Percentiles rank a stretch among this genome's conserved stretches.
Conservation (phyloP, 2,797 vertebrate genomes). For the Nothura maculosa region DNA sequence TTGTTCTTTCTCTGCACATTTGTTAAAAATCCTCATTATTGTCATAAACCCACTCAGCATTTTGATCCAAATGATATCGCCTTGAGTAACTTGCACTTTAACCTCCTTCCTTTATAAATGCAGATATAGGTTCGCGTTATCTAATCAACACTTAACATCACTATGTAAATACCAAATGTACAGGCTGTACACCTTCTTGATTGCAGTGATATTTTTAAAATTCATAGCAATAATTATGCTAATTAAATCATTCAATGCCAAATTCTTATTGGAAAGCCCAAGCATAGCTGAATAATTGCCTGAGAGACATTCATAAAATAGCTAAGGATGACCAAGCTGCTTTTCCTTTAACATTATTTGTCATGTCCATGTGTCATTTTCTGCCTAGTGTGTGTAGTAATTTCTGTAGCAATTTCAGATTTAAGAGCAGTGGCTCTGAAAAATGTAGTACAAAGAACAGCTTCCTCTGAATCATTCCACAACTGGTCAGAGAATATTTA, state of each 20-base stretch:
- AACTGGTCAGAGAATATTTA: neutral
- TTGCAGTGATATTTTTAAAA: constrained; percentile 80
- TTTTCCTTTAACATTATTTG: constrained; percentile 1
- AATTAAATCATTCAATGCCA: constrained; percentile 76
- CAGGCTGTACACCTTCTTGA: constrained; percentile 68
- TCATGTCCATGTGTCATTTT: neutral
- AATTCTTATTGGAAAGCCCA: constrained; percentile 51
- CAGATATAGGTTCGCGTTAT: constrained; percentile 43
- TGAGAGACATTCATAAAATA: constrained; percentile 33
- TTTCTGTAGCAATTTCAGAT: neutral
- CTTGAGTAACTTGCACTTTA: neutral
- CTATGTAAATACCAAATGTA: constrained; percentile 71
- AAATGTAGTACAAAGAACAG: neutral
- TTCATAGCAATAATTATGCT: constrained; percentile 79
- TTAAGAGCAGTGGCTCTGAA: neutral
- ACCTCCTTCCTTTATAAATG: neutral
- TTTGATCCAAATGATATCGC: neutral
- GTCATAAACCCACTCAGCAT: neutral
- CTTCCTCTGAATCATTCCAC: neutral
- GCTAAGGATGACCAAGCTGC: neutral
- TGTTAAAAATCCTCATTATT: neutral
- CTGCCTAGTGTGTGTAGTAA: neutral
- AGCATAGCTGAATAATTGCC: constrained; percentile 56
- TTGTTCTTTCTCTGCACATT: neutral
- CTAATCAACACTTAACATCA: constrained; percentile 75